Base-by-base conservation (phyloP, 2,113 vertebrate genomes). In the Vulpes lagopus region DNA sequence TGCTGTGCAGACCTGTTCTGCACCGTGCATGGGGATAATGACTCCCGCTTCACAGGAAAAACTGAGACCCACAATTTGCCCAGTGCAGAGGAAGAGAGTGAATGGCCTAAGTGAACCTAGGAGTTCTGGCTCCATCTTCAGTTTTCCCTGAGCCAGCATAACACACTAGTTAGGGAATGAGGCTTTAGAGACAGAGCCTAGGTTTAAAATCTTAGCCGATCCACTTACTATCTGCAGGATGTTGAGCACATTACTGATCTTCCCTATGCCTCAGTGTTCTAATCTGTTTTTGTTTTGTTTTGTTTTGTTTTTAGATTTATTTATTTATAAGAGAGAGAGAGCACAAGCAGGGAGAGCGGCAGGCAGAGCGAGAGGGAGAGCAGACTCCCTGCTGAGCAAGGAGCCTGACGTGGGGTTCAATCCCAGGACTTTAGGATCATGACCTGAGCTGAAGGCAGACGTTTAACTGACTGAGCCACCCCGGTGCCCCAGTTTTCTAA, bases 251-350 rank as follows among this genome's bases (percentile, higher is more conserved):
- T 65, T 74, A 23, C 64, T 65, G 81, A 74, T n/a, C 19, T 51
- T 94, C 35, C 51, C 74, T 60, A 25, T 74, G 51, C 82, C 59
- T 96, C 74, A 32, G 65, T 81, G 81, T 87, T 81, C 65, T 59
- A 79, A 80, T 64, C 43, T 79, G 43, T 89, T 57, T 43, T 43
- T 43, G 43, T 43, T 43, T 43, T 43, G 43, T 43, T 43, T 43
- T 43, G 43, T 43, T 43, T 43, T 43, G 43, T 43, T 43, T 43
- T 43, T 43, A 43, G 43, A 43, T 6, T 43, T 43, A 43, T 43
- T 43, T 43, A 43, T 43, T 7, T 43, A 43, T 43, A 43, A 43
- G 43, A 43, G 43, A 43, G 43, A 43, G 43, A 43, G 6, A 43
- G 43, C 43, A 43, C 43, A 43, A 43, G 43, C 43, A 43, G 43